A percentile compares a stretch with the other conserved stretches of the same genome.
These are phyloP conservation scores for Erpobdella octoculata DNA, from an alignment of 2,888 invertebrate genomes.

Conservation along the genomic window DNA sequence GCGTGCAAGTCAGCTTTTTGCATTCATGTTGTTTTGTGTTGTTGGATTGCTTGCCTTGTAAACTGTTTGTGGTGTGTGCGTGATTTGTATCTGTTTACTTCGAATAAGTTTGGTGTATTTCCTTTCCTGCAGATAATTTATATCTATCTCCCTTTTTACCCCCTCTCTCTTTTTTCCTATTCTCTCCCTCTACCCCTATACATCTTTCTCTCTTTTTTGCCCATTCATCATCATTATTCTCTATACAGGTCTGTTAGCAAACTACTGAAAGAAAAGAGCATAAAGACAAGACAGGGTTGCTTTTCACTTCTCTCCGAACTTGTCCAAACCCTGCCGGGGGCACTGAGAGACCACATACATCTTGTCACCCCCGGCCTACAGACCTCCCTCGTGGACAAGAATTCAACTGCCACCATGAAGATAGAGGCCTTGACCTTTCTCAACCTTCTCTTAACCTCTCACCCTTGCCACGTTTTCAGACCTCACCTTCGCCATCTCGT, in stretches of 20 bases:
- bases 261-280: slow-evolving; percentile 62
- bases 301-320: slow-evolving; percentile 82
- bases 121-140: too few relatives aligned
- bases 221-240: not conserved
- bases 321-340: slow-evolving; percentile 77
- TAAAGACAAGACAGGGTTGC: slow-evolving; percentile 70
- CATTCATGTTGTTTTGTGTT: too few relatives aligned
- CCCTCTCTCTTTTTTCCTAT: too few relatives aligned
- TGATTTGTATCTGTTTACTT: too few relatives aligned
- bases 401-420: slow-evolving; percentile 85
- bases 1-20: too few relatives aligned
- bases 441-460: slow-evolving; percentile 71
- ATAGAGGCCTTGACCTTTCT: slow-evolving; percentile 91
- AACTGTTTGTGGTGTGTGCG: too few relatives aligned
- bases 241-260: slow-evolving; percentile 70
- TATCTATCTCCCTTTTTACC: too few relatives aligned
- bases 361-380: slow-evolving; percentile 68
- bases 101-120: too few relatives aligned
- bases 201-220: too few relatives aligned
- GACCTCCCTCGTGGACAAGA: slow-evolving; percentile 65
- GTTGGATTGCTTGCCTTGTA: too few relatives aligned
- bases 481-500: slow-evolving; percentile 48
- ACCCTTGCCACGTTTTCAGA: slow-evolving; percentile 58
- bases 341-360: slow-evolving; percentile 74
- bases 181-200: too few relatives aligned